Base-by-base conservation (phyloP, 1,140 invertebrate species). In the Zaprionus nigranus region DNA sequence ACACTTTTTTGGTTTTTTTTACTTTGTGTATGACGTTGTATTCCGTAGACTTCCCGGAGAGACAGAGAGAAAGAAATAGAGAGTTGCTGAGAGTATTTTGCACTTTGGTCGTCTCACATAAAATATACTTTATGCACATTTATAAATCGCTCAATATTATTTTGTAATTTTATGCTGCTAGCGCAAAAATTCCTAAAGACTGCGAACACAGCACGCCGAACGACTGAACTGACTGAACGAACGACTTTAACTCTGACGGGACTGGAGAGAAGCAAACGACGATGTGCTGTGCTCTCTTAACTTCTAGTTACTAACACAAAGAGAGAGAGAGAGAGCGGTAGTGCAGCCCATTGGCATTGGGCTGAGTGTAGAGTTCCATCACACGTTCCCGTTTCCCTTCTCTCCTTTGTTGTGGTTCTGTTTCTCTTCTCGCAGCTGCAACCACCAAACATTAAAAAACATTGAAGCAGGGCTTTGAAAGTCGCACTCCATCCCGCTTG, bases 391-490 rank as follows among this genome's bases (percentile, higher is more conserved):
- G 40, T 46, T 46, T n/a, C 40, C 40, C 40, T 46, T 46, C 38
- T n/a, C n/a, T 40, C 5, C 15, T 40, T 40, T n/a, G 38, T 40
- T 40, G 7, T 64, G 49, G 30, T 34, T 34, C 30, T 28, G 66
- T 24, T 30, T n/a, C 46, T 59, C 15, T 71, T 34, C 54, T 56
- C 3, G 30, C 54, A 56, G 38, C 40, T 53, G 22, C 68, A 58
- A 69, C 76, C 75, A 75, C 75, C 76, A 51, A 75, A n/a, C 46
- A 64, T 49, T 49, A 65, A 59, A 84, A 68, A 63, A 68, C 60
- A 51, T 72, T 85, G 59, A 90, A 90, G 85, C 79, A 84, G 68
- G 85, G 84, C 85, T 88, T 90, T 88, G 67, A 53, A 64, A 43
- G 46, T 36, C 34, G 38, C 26, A n/a, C 9, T 34, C 30, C 30